Evolutionary conservation across 1,140 invertebrate species (phyloP), one percentile per base, ranked within the genome.

Genomic region (Diplogasteroides magnus): DNA sequence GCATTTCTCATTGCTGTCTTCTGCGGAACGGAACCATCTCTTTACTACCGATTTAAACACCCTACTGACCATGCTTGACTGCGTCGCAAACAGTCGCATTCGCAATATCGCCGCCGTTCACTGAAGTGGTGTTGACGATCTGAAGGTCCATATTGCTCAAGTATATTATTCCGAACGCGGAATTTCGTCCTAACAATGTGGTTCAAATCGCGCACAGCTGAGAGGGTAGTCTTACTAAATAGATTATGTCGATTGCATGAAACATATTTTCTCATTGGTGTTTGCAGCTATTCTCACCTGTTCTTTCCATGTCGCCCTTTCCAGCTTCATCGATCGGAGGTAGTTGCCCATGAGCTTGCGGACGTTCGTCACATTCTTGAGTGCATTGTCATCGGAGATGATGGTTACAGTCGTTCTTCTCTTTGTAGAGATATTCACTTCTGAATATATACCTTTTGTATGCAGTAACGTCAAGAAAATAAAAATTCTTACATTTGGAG

Each of bases 361-460:
- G 23, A 71, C 69, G 66, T 71, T 71, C 2, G 69, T 71, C 19
- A 71, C 62, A 26, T 71, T 71, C 29, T 71, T 71, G n/a, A 71
- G 28, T 6, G 61, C 61, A 62, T 71, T 71, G 55, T 71, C 69
- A 62, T 71, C 69, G 31, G 69, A 71, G 26, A 71, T 67, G 32
- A 71, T 71, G 15, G 69, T 71, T 6, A 71, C 64, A 11, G 61
- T 67, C 11, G 64, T 27, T 55, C 56, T 66, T 62, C 58, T 67
- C 32, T 56, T 65, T 1, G 31, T 32, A 37, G 64, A 59, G 14
- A 71, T 32, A 6, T 31, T 23, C 15, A 67, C 58, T 3, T 61
- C 64, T 71, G 57, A n/a, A n/a, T n/a, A n/a, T n/a, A n/a, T n/a
- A n/a, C n/a, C n/a, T n/a, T n/a, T n/a, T n/a, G n/a, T n/a, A n/a